Evolutionary conservation across 2,113 vertebrate species (phyloP).

Genomic region (Cryptotis parvus): DNA sequence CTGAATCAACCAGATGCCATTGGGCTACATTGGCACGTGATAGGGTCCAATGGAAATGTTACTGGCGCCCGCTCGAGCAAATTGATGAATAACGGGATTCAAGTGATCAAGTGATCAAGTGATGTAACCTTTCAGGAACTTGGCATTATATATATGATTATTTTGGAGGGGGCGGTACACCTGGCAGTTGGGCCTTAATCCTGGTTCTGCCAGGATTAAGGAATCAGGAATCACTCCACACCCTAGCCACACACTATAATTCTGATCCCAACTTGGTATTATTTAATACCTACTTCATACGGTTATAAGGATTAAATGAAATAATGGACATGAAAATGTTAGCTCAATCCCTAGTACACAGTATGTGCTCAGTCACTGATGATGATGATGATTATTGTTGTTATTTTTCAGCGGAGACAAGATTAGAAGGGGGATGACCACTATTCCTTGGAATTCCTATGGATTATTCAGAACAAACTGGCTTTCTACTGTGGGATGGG

Average conservation of each 20-base stretch:
- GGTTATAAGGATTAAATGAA: constrained; percentile 44
- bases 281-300: constrained; percentile 1
- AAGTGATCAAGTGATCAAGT: no score
- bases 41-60: no score
- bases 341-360: no score
- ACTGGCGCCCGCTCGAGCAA: no score
- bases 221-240: no score
- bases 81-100: no score
- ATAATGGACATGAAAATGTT: constrained; percentile 10
- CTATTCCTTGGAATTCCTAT: not conserved
- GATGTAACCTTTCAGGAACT: not conserved
- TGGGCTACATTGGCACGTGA: no score
- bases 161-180: no score
- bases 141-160: not conserved
- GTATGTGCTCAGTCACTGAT: not conserved
- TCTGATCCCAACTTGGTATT: not conserved
- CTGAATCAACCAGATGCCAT: no score
- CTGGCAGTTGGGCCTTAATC: no score
- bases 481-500: constrained; percentile 44
- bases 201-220: no score
- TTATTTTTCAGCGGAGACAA: constrained; percentile 9
- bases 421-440: not conserved
- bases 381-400: not conserved
- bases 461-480: constrained; percentile 23
- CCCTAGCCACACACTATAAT: no score